Evolutionary conservation across 2,888 invertebrate genomes (phyloP).

Genomic region (Dorcus hopei): DNA sequence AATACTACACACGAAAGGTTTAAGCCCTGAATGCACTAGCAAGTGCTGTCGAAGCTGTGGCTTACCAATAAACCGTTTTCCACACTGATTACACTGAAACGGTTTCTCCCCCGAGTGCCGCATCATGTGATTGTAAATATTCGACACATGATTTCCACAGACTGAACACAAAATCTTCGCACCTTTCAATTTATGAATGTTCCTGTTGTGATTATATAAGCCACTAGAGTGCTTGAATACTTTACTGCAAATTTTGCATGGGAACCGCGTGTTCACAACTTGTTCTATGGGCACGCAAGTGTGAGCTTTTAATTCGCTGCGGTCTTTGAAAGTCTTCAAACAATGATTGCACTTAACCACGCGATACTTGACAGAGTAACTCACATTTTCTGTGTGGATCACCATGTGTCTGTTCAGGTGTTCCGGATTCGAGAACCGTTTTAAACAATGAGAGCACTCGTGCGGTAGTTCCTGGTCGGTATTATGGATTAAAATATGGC

Average conservation of each 20-base stretch:
- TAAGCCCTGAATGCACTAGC: conserved; percentile 36
- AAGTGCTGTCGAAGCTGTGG: conserved; percentile 35
- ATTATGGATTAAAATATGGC: conserved; percentile 37
- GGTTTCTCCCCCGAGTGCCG: conserved; percentile 33
- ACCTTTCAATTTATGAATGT: conserved; percentile 31
- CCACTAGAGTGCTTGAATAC: conserved; percentile 34
- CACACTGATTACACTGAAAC: conserved; percentile 34
- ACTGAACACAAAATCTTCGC: conserved; percentile 35
- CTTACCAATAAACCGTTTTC: conserved; percentile 34
- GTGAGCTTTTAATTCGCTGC: conserved; percentile 29
- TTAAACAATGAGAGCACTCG: conserved; percentile 35
- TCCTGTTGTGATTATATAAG: conserved; percentile 33
- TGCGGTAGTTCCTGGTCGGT: conserved; percentile 33
- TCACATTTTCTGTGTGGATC: conserved; percentile 38
- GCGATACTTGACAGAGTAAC: conserved; percentile 36
- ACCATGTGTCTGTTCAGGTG: conserved; percentile 37
- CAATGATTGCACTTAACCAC: conserved; percentile 35
- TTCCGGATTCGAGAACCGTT: conserved; percentile 38
- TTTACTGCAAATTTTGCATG: conserved; percentile 37
- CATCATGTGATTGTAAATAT: conserved; percentile 38
- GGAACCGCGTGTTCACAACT: conserved; percentile 22
- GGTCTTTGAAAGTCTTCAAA: conserved; percentile 33
- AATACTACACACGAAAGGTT: conserved; percentile 37
- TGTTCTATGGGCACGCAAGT: conserved; percentile 31
- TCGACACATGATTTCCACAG: conserved; percentile 35